Conservation (phyloP, 2,797 vertebrate species). For the Aphelocoma californica region DNA sequence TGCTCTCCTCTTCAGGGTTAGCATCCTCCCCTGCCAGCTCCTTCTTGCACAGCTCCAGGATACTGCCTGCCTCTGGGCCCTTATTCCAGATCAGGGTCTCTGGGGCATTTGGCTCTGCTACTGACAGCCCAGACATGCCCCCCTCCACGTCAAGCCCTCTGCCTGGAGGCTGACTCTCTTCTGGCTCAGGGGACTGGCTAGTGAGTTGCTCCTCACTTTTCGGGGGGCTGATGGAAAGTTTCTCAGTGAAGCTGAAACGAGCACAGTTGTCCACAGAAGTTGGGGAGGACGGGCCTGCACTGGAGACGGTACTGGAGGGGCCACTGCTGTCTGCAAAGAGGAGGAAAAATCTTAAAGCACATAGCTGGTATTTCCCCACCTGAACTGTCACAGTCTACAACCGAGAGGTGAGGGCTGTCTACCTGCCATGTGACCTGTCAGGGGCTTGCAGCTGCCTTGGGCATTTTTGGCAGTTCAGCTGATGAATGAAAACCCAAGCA, state of each 20-base stretch:
- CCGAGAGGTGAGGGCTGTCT: neutral
- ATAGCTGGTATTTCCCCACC: neutral
- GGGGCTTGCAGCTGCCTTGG: neutral
- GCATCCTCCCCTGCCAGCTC: neutral
- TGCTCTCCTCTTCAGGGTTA: neutral
- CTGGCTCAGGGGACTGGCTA: neutral
- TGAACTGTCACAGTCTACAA: neutral
- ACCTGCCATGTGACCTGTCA: neutral
- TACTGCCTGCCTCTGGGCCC: neutral
- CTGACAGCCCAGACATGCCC: neutral
- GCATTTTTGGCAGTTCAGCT: neutral
- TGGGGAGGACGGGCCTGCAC: constrained; percentile 93
- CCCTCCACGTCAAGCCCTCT: neutral
- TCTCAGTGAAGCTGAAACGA: constrained; percentile 90
- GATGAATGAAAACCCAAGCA: neutral
- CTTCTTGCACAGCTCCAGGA: neutral
- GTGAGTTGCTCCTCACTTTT: constrained; percentile 81
- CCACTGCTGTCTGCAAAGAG: constrained; percentile 92
- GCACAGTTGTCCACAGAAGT: constrained; percentile 85
- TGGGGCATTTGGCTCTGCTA: neutral
- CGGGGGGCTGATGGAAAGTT: constrained; percentile 80
- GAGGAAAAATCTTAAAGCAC: neutral
- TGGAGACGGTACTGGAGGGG: constrained; percentile 94
- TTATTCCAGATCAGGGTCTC: neutral
- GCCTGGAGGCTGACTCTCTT: neutral